These are phyloP conservation scores for Trematocara marginatum DNA, from an alignment of 2,113 vertebrate species.

Conservation along the genomic window DNA sequence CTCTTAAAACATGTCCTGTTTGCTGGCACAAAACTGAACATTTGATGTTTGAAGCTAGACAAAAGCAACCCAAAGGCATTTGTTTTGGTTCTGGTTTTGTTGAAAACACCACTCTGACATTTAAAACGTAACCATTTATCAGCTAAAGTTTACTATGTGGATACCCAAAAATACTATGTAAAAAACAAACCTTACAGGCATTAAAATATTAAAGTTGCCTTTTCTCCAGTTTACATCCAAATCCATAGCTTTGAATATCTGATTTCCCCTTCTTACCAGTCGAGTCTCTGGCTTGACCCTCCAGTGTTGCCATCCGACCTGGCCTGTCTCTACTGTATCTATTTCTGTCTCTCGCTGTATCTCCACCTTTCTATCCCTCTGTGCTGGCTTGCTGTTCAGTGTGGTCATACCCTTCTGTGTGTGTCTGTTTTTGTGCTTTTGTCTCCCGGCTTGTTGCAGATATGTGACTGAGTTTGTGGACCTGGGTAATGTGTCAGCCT, in stretches of 20 bases:
- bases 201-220: neutral
- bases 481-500: conserved; percentile 99
- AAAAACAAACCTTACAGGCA: neutral
- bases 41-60: neutral
- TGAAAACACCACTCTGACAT: neutral
- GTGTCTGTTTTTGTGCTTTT: conserved; percentile 77
- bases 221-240: neutral
- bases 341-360: neutral
- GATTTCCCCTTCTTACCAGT: neutral
- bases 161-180: neutral
- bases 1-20: neutral
- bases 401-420: conserved; percentile 76
- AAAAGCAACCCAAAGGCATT: neutral
- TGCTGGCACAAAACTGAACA: neutral
- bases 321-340: conserved; percentile 11
- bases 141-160: neutral
- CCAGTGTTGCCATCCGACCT: conserved; percentile 41
- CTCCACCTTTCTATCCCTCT: neutral
- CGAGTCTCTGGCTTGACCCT: neutral
- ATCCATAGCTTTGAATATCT: neutral
- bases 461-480: conserved; percentile 99
- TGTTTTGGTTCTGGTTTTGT: neutral
- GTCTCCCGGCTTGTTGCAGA: conserved; percentile 82
- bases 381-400: conserved; percentile 70
- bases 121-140: neutral